Evolutionary conservation across 2,888 invertebrate genomes (phyloP).

Genomic region (Panzeria rudis): DNA sequence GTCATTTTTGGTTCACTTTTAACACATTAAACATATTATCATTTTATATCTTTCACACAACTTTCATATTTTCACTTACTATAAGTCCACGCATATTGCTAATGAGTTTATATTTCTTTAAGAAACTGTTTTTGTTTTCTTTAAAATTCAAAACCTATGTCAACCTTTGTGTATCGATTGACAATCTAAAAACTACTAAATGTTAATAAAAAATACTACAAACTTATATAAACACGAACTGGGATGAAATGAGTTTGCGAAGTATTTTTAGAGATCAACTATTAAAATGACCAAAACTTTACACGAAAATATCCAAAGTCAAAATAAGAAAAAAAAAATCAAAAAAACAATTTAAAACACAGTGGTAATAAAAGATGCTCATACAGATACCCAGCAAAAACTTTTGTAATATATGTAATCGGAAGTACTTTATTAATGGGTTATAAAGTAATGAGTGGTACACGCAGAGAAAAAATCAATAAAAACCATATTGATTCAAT

Average conservation of each 20-base stretch:
- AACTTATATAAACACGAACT: constrained; percentile 80
- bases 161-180: constrained; percentile 77
- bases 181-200: constrained; percentile 82
- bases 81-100: constrained; percentile 79
- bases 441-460: no score
- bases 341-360: constrained; percentile 2
- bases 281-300: constrained; percentile 62
- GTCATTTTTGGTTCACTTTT: background rate
- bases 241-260: constrained; percentile 54
- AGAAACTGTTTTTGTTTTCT: background rate
- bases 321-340: constrained; percentile 39
- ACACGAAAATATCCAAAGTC: constrained; percentile 21
- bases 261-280: constrained; percentile 31
- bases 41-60: constrained; percentile 2
- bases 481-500: no score
- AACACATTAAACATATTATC: background rate
- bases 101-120: constrained; percentile 40
- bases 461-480: no score
- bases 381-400: no score
- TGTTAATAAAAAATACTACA: constrained; percentile 78
- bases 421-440: no score
- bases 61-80: constrained; percentile 76
- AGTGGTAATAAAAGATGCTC: constrained; percentile 21
- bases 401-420: no score
- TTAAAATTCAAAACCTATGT: constrained; percentile 46